Evolutionary conservation across 1,140 invertebrate genomes (phyloP).

Genomic region (Conopomorpha cramerella): DNA sequence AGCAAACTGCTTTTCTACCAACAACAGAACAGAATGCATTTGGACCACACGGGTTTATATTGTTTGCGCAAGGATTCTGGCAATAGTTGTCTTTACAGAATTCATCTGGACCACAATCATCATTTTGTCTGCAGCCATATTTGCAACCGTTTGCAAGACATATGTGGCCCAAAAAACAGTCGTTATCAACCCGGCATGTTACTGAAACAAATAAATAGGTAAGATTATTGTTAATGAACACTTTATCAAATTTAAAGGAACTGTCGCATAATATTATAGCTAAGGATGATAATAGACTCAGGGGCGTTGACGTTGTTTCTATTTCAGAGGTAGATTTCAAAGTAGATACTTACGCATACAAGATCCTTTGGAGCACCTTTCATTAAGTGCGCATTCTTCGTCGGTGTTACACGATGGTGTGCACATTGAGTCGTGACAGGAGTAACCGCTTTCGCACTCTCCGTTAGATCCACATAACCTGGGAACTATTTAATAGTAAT

Average conservation of each 20-base stretch:
- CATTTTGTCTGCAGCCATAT: slow-evolving; percentile 83
- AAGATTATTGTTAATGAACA: slow-evolving; percentile 5
- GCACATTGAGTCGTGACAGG: slow-evolving; percentile 80
- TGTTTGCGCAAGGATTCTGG: slow-evolving; percentile 72
- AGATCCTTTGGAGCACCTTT: slow-evolving; percentile 80
- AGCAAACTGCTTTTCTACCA: slow-evolving; percentile 82
- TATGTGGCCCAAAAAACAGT: slow-evolving; percentile 89
- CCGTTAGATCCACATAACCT: slow-evolving; percentile 70
- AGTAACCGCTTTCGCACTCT: slow-evolving; percentile 72
- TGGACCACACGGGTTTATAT: slow-evolving; percentile 77
- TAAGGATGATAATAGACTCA: no score
- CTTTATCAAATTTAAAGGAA: no score
- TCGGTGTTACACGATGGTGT: slow-evolving; percentile 75
- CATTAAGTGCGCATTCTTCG: slow-evolving; percentile 86
- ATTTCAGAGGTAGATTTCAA: no score
- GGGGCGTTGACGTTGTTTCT: no score
- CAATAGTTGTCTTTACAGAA: slow-evolving; percentile 81
- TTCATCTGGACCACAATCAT: slow-evolving; percentile 83
- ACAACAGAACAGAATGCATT: slow-evolving; percentile 80
- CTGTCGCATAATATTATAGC: no score
- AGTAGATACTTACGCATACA: slow-evolving; percentile 72
- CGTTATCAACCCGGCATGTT: slow-evolving; percentile 87
- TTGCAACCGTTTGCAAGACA: slow-evolving; percentile 84
- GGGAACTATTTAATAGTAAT: no score
- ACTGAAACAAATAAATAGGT: slow-evolving; percentile 56